Evolutionary conservation across 2,113 vertebrate species (phyloP).

Genomic region (Vombatus ursinus): DNA sequence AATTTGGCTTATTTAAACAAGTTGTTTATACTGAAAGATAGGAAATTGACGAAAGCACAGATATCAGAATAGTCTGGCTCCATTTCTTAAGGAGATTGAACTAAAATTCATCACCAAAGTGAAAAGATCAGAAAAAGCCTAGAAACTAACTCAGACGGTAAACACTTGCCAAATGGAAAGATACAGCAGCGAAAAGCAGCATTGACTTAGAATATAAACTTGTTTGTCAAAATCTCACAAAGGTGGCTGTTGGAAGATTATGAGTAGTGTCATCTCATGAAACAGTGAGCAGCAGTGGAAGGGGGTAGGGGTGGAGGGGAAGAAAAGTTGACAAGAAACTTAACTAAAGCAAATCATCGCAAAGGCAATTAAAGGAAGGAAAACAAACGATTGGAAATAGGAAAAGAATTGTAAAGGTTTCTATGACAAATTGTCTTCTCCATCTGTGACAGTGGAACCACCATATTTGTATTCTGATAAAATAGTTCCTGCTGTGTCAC

Average conservation of each 20-base stretch:
- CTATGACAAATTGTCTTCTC: background rate
- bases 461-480: background rate
- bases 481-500: background rate
- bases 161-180: background rate
- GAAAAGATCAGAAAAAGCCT: background rate
- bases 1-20: background rate
- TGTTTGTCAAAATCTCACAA: background rate
- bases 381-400: background rate
- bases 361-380: background rate
- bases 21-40: background rate
- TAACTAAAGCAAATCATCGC: background rate
- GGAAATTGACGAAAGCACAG: background rate
- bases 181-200: background rate
- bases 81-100: background rate
- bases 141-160: background rate
- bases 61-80: background rate
- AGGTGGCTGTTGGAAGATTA: background rate
- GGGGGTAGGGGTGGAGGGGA: background rate
- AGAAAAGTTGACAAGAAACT: background rate
- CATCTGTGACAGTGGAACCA: background rate
- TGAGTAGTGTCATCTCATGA: background rate
- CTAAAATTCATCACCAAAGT: background rate
- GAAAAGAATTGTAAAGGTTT: background rate
- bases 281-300: background rate
- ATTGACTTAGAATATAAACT: background rate